These are phyloP conservation scores for Centruroides vittatus DNA, from an alignment of 1,140 invertebrate genomes.

Conservation along the genomic window DNA sequence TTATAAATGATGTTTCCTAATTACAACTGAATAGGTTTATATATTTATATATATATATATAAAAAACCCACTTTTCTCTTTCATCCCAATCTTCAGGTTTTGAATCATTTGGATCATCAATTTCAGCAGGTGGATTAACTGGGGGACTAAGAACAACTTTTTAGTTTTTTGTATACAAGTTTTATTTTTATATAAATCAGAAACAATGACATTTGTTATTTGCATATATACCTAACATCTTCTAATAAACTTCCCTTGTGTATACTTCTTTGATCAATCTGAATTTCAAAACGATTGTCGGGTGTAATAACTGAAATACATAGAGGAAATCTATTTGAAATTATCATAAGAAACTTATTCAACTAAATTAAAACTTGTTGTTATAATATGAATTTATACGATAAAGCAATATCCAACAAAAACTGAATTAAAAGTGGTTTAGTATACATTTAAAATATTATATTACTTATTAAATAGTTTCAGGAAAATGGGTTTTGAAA, in stretches of 20 bases:
- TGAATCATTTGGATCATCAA: slow-evolving; percentile 82
- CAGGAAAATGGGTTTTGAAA: no score
- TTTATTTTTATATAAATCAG: neutral
- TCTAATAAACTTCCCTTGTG: slow-evolving; percentile 74
- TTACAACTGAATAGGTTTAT: no score
- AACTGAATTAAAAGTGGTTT: no score
- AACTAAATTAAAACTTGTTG: no score
- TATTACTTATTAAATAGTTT: no score
- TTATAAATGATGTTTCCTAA: neutral
- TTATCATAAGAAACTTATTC: no score
- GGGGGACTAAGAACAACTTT: slow-evolving; percentile 42
- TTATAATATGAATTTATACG: no score
- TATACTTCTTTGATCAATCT: slow-evolving; percentile 51
- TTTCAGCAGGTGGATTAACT: slow-evolving; percentile 88
- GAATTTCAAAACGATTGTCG: slow-evolving; percentile 60
- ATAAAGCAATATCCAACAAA: no score
- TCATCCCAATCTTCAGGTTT: slow-evolving; percentile 95
- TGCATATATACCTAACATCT: slow-evolving; percentile 47
- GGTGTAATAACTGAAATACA: slow-evolving; percentile 49
- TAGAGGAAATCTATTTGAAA: no score
- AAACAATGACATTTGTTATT: no score
- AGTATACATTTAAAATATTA: no score
- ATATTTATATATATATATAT: neutral
- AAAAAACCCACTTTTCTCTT: slow-evolving; percentile 51
- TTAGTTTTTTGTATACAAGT: neutral